A percentile compares a stretch with the other conserved stretches of the same genome.
phyloP scores from a whole-genome alignment of 2,113 vertebrate genomes.

The Pseudorectes ferrugineus region DNA sequence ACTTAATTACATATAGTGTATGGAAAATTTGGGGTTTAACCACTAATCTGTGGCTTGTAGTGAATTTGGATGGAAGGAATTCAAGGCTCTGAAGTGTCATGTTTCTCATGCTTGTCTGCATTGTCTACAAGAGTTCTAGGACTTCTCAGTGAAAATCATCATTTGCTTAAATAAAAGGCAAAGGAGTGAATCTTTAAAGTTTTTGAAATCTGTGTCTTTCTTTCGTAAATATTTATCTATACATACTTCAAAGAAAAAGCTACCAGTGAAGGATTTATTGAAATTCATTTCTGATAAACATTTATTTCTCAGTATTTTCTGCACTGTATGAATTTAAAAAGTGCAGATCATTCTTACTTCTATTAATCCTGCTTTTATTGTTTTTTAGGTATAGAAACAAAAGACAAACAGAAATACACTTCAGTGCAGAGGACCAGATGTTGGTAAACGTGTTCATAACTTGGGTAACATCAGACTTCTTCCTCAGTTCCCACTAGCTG shows the following conservation, averaged over 20 bases:
- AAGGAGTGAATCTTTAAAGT: not conserved
- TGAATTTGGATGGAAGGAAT: slow-evolving; percentile 47
- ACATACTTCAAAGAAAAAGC: not conserved
- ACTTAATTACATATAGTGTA: slow-evolving; percentile 1
- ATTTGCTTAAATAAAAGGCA: not conserved
- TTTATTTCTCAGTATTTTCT: not conserved
- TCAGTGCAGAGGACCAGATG: not conserved
- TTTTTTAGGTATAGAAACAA: not conserved
- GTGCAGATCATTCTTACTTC: not conserved
- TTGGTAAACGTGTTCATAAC: not conserved
- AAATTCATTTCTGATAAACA: not conserved
- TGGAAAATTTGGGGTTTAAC: slow-evolving; percentile 34
- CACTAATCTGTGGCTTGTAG: slow-evolving; percentile 12
- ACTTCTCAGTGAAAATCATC: not conserved
- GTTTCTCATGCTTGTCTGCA: not conserved
- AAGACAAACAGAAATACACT: not conserved
- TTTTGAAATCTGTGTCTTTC: not conserved
- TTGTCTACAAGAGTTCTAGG: not conserved
- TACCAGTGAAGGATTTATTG: not conserved
- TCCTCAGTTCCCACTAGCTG: not conserved
- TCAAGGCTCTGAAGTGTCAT: not conserved
- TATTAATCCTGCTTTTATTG: not conserved
- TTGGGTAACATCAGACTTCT: not conserved
- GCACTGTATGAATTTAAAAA: not conserved
- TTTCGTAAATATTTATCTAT: not conserved